phyloP scores from a whole-genome alignment of 1,140 invertebrate genomes.

The Anastrepha ludens region DNA sequence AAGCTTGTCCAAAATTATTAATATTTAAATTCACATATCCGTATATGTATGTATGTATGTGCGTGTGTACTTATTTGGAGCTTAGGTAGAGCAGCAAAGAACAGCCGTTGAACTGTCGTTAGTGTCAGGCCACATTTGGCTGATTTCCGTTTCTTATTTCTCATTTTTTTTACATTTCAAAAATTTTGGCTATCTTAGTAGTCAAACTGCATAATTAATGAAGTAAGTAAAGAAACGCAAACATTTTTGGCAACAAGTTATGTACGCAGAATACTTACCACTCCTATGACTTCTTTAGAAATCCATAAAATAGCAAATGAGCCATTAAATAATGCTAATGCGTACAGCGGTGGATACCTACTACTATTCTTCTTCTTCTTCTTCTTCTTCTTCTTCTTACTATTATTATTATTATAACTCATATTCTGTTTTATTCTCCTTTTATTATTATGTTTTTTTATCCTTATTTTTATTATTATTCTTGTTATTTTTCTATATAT shows the following conservation, averaged over 20 bases:
- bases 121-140: not conserved
- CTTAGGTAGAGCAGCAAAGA: not conserved
- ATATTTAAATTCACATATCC: no score
- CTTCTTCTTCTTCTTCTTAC: no score
- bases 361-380: no score
- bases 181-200: not conserved
- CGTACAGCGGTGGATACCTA: no score
- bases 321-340: not conserved
- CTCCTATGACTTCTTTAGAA: not conserved
- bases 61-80: not conserved
- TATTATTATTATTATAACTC: no score
- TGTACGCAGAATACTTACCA: not conserved
- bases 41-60: not conserved
- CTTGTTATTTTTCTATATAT: no score
- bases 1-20: not conserved
- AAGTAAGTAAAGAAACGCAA: not conserved
- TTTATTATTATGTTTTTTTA: no score
- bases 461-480: no score
- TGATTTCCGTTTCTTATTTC: conserved; percentile 18
- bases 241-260: not conserved
- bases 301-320: not conserved
- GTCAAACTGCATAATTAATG: not conserved
- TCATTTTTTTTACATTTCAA: not conserved
- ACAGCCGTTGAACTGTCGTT: not conserved
- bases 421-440: no score